Conservation (phyloP, 2,888 invertebrate genomes). For the Pseudococcus viburni region DNA sequence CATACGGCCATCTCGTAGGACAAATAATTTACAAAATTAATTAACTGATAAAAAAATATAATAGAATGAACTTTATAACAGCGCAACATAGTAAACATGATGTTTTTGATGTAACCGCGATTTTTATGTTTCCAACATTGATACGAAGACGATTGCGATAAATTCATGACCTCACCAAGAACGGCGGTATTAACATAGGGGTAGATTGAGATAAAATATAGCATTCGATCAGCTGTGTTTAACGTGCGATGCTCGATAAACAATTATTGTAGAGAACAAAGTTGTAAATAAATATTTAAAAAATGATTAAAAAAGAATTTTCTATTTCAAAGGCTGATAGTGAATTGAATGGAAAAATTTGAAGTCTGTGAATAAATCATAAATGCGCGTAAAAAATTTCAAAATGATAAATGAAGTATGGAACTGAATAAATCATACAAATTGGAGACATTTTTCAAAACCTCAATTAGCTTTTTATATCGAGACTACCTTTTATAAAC, state of each 20-base stretch:
- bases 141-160: neutral
- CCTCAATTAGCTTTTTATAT: too few species aligned
- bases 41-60: neutral
- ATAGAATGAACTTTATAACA: constrained; percentile 2
- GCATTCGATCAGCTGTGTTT: neutral
- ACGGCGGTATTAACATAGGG: constrained; percentile 14
- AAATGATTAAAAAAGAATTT: neutral
- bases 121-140: neutral
- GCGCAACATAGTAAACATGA: neutral
- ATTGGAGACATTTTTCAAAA: too few species aligned
- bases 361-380: neutral
- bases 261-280: constrained; percentile 7
- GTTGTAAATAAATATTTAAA: constrained; percentile 14
- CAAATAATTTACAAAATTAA: neutral
- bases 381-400: too few species aligned
- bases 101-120: neutral
- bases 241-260: neutral
- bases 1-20: neutral
- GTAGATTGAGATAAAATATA: neutral
- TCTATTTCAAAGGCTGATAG: neutral
- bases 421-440: too few species aligned
- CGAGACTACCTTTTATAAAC: too few species aligned
- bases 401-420: too few species aligned
- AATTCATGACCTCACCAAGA: neutral
- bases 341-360: neutral